phyloP scores from a whole-genome alignment of 1,140 invertebrate genomes.

The Daktulosphaira vitifoliae region DNA sequence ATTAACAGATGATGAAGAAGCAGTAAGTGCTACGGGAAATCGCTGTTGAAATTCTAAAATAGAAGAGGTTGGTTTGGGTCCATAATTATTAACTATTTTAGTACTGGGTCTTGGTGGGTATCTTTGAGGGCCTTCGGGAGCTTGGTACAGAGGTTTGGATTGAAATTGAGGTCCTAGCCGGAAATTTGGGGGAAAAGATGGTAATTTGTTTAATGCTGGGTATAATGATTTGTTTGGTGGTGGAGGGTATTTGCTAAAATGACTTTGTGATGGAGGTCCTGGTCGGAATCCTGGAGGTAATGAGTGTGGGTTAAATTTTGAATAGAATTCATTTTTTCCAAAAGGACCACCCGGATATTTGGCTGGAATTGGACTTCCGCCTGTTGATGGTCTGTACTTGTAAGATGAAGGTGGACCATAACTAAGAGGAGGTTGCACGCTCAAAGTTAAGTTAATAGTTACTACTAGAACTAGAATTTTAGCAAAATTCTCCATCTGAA shows the following conservation, averaged over 20 bases:
- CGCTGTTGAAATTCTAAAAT: not conserved
- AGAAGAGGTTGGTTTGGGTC: not conserved
- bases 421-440: not conserved
- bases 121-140: not conserved
- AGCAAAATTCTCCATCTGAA: slow-evolving; percentile 5
- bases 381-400: not conserved
- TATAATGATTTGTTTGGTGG: not conserved
- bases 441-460: not conserved
- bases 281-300: not conserved
- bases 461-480: not conserved
- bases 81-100: slow-evolving; percentile 4
- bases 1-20: not conserved
- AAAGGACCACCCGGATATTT: not conserved
- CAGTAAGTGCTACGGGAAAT: not conserved
- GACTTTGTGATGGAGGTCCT: not conserved
- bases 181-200: not conserved
- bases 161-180: not conserved
- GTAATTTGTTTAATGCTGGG: not conserved
- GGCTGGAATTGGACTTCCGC: not conserved
- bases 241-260: not conserved
- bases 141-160: not conserved
- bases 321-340: slow-evolving; percentile 4
- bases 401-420: slow-evolving; percentile 13
- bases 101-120: not conserved
- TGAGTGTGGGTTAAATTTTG: slow-evolving; percentile 17